These are phyloP conservation scores for Lepus europaeus DNA, from an alignment of 2,113 vertebrate genomes.

Conservation along the genomic window DNA sequence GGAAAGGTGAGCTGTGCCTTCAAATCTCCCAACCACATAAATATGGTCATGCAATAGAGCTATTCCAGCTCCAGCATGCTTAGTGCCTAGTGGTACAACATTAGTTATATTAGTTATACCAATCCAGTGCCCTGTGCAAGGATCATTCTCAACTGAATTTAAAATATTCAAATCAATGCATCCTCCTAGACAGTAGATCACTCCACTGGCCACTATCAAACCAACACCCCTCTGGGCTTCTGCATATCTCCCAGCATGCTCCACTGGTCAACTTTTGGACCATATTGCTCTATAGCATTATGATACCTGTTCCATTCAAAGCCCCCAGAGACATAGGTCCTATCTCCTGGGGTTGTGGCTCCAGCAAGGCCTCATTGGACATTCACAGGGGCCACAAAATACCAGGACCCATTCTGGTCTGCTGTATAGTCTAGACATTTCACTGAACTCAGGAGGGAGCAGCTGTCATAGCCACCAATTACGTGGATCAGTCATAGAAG, in stretches of 20 bases:
- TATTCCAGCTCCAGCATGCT: conserved; percentile 97
- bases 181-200: conserved; percentile 98
- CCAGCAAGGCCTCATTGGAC: conserved; percentile 96
- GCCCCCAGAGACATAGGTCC: conserved; percentile 98
- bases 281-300: conserved; percentile 98
- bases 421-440: conserved; percentile 97
- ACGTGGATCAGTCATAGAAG: conserved; percentile 96
- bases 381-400: conserved; percentile 98
- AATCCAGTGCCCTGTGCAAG: conserved; percentile 98
- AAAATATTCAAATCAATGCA: conserved; percentile 98
- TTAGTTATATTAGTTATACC: conserved; percentile 82
- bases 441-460: conserved; percentile 97
- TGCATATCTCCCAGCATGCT: conserved; percentile 99
- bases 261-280: conserved; percentile 99
- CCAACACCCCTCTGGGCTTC: conserved; percentile 97
- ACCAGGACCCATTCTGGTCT: conserved; percentile 98
- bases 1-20: conserved; percentile 96
- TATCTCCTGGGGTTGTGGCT: conserved; percentile 97
- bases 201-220: conserved; percentile 96
- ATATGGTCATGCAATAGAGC: conserved; percentile 98
- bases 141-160: conserved; percentile 98
- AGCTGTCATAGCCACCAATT: conserved; percentile 97
- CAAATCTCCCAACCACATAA: conserved; percentile 98
- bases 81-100: conserved; percentile 98
- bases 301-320: conserved; percentile 98